A percentile compares a stretch with the other conserved stretches of the same genome.
These are phyloP conservation scores for Heliothis peltigera DNA, from an alignment of 2,888 invertebrate genomes.

Conservation along the genomic window DNA sequence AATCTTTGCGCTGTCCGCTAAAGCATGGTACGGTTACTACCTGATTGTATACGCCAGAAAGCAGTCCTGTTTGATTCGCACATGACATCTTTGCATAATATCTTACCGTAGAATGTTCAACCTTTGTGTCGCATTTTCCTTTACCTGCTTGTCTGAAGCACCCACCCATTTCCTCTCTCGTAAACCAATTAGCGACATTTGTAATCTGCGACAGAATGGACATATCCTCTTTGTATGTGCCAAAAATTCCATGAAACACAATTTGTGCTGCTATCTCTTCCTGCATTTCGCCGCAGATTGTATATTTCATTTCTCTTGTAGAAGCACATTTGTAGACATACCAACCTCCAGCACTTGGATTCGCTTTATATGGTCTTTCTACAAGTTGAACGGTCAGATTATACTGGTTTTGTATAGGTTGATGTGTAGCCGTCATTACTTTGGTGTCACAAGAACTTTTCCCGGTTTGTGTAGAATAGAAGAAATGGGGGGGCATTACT, in stretches of 20 bases:
- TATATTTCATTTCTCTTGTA: no score
- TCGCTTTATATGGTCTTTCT: no score
- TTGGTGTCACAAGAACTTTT: no score
- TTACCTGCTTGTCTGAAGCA: conserved; percentile 30
- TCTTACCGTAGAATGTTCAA: not conserved
- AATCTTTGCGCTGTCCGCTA: no score
- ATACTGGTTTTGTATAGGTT: no score
- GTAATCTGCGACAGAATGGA: conserved; percentile 21
- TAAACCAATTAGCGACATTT: conserved; percentile 24
- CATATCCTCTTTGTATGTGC: conserved; percentile 56
- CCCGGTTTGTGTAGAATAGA: no score
- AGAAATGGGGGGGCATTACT: no score
- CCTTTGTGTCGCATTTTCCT: not conserved
- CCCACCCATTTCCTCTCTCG: conserved; percentile 43
- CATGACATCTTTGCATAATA: conserved; percentile 1
- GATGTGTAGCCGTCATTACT: no score
- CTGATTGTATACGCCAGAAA: not conserved
- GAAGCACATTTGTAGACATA: conserved; percentile 45
- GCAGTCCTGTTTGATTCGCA: conserved; percentile 1
- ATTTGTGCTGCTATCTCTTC: conserved; percentile 52
- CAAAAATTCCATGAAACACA: conserved; percentile 54
- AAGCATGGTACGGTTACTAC: not conserved
- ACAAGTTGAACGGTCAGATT: no score
- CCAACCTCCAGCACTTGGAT: conserved; percentile 54
- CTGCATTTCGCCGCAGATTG: not conserved